Percentiles rank a stretch among this genome's conserved stretches.
Evolutionary conservation across 2,797 vertebrate species (phyloP).

Genomic region (Neomorphus geoffroyi): DNA sequence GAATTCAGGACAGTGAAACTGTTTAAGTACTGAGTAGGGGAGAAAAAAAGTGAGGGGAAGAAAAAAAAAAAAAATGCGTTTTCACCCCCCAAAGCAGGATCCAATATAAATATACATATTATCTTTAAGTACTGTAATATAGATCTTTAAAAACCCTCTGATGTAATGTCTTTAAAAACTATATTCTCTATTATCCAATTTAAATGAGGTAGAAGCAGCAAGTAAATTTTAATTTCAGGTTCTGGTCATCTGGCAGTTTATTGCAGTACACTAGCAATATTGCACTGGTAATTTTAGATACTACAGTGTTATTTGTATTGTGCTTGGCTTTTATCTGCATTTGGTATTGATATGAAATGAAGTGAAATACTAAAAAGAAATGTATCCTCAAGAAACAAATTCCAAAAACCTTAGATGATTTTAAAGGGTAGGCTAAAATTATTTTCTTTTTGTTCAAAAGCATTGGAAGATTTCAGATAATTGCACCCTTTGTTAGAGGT

Average conservation of each 20-base stretch:
- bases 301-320: not conserved
- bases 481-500: not conserved
- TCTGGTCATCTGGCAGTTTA: not conserved
- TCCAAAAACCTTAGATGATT: not conserved
- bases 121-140: not conserved
- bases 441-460: not conserved
- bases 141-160: not conserved
- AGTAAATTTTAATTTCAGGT: not conserved
- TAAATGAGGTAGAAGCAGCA: not conserved
- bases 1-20: not conserved
- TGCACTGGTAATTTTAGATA: not conserved
- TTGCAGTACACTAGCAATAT: not conserved
- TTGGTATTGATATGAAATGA: not conserved
- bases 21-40: not conserved
- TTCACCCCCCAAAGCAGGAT: not conserved
- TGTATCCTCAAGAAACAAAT: not conserved
- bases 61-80: not conserved
- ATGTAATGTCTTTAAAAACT: not conserved
- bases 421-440: not conserved
- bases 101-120: not conserved
- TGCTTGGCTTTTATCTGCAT: not conserved
- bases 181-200: not conserved
- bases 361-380: not conserved
- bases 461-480: not conserved
- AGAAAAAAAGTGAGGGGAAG: not conserved